Base-by-base conservation (phyloP, 2,888 invertebrate species). In the Tetragonula carbonaria region DNA sequence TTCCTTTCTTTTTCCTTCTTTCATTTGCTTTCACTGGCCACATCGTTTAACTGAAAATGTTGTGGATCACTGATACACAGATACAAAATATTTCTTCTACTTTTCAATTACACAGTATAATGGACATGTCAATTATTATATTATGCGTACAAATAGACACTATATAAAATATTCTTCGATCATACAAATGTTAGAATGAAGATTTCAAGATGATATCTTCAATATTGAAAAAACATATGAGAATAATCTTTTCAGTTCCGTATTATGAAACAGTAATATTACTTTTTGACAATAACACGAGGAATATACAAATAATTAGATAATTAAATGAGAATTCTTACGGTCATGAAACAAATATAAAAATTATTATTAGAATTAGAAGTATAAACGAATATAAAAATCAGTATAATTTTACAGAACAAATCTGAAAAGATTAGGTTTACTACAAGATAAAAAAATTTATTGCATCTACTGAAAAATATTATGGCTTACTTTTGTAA, bases 71-170 rank as follows among this genome's bases (percentile, higher is more conserved):
- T 75, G 63, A 75, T 88, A 28, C 28, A 28, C 23, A 23, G 23
- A 72, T 88, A 88, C 63, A 88, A 88, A 88, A 86, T 88, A 88
- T 79, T 38, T 62, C 8, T 75, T 84, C 50, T n/a, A 62, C 53
- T 18, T 68, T 21, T 66, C 70, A 57, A 59, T 55, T 68, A 62
- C 33, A 57, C 51, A 50, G 55, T 53, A 65, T 23, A 13, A 74
- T 71, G 23, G 28, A 51, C 5, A 50, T 74, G 65, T 78, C 23
- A 55, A 73, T 72, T 63, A 51, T 72, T 71, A 50, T 83, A 57
- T 50, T 50, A 63, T 63, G 38, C 71, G 33, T 70, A 86, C 51
- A 76, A 57, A 74, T 68, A 65, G 53, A 38, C 68, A 18, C 55
- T 88, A 80, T 85, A 88, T 62, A 88, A 88, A 88, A 88, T 86